These are phyloP conservation scores for Apostichopus californicus DNA, from an alignment of 35 echinoderm and acorn worm species.

Conservation along the genomic window DNA sequence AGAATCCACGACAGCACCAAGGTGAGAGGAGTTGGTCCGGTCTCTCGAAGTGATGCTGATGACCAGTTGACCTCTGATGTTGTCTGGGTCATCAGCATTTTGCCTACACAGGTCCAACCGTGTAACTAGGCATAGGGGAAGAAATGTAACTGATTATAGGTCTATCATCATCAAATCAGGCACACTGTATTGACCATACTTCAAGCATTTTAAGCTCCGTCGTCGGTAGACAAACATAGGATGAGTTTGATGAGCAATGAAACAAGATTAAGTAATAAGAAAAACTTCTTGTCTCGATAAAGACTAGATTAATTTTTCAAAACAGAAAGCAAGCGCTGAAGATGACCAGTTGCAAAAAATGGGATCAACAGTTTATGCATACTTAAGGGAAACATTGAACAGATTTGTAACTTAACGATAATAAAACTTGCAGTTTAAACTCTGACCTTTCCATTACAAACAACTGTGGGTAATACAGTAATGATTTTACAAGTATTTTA, in stretches of 20 bases:
- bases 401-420: too few relatives aligned
- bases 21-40: conserved; percentile 66
- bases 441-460: too few relatives aligned
- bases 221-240: too few relatives aligned
- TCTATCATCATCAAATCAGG: neutral
- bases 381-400: too few relatives aligned
- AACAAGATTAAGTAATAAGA: neutral
- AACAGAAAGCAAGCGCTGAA: too few relatives aligned
- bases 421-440: too few relatives aligned
- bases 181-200: neutral
- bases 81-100: conserved; percentile 91
- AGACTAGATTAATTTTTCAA: too few relatives aligned
- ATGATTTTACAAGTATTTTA: too few relatives aligned
- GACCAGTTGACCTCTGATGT: conserved; percentile 96
- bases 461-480: too few relatives aligned
- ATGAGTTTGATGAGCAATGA: too few relatives aligned
- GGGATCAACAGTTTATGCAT: too few relatives aligned
- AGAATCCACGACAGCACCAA: conserved; percentile 93
- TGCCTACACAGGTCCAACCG: conserved; percentile 93
- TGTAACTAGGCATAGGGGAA: conserved; percentile 69
- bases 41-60: conserved; percentile 94
- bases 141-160: neutral
- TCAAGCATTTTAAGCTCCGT: neutral
- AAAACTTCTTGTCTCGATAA: neutral
- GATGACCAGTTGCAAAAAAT: too few relatives aligned